Conservation (phyloP, 2,888 invertebrate species). For the Agonopterix subpropinquella region DNA sequence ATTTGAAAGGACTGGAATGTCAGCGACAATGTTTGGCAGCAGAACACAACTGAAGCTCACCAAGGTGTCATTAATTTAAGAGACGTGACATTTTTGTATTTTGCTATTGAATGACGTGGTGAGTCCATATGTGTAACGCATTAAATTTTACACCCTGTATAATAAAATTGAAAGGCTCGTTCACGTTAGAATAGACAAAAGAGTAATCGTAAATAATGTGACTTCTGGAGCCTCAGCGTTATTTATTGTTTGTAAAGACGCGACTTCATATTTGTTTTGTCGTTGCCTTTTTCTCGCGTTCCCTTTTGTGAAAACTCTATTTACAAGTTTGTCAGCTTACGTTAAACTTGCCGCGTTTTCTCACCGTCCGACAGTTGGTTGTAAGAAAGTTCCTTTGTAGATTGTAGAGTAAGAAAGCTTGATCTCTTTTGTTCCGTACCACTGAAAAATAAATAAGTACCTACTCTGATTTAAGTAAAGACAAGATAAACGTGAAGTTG, state of each 20-base stretch:
- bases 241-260: slow-evolving; percentile 48
- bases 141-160: too few relatives aligned
- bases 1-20: too few relatives aligned
- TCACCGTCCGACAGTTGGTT: slow-evolving; percentile 7
- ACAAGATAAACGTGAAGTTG: too few relatives aligned
- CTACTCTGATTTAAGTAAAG: too few relatives aligned
- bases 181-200: neutral
- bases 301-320: slow-evolving; percentile 30
- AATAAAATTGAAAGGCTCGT: too few relatives aligned
- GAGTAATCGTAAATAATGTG: slow-evolving; percentile 22
- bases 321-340: slow-evolving; percentile 16
- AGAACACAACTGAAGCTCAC: too few relatives aligned
- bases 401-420: neutral
- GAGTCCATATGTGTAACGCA: too few relatives aligned
- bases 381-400: neutral
- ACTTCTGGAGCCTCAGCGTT: slow-evolving; percentile 31
- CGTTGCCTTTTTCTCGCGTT: slow-evolving; percentile 30
- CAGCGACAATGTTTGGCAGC: too few relatives aligned
- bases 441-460: neutral
- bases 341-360: slow-evolving; percentile 14
- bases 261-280: slow-evolving; percentile 45
- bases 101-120: too few relatives aligned
- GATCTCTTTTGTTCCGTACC: neutral
- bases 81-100: too few relatives aligned
- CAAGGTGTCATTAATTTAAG: too few relatives aligned